Evolutionary conservation across 2,888 invertebrate species (phyloP).

Genomic region (Dasypogon diadema): DNA sequence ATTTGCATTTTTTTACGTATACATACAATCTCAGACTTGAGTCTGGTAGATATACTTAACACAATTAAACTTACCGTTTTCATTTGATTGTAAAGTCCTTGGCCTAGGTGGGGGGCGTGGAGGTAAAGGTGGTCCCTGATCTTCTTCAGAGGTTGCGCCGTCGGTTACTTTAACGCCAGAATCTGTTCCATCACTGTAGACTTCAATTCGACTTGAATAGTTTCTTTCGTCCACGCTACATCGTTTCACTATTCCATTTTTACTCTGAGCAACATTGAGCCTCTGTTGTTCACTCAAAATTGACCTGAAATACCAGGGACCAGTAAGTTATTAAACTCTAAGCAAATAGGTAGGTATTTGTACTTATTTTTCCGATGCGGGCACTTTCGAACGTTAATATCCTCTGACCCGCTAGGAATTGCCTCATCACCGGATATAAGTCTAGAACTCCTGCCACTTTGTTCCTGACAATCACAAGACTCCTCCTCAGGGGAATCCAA

Average conservation of each 20-base stretch:
- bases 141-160: slow-evolving; percentile 61
- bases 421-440: slow-evolving; percentile 58
- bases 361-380: slow-evolving; percentile 52
- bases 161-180: slow-evolving; percentile 62
- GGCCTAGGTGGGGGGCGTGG: slow-evolving; percentile 65
- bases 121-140: slow-evolving; percentile 67
- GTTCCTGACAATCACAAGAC: slow-evolving; percentile 57
- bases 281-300: slow-evolving; percentile 56
- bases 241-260: slow-evolving; percentile 47
- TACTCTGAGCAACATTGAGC: slow-evolving; percentile 53
- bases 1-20: too few species aligned
- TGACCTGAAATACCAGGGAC: slow-evolving; percentile 4
- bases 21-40: too few species aligned
- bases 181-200: slow-evolving; percentile 63
- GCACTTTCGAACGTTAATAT: slow-evolving; percentile 58
- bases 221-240: slow-evolving; percentile 59
- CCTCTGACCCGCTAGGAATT: slow-evolving; percentile 60
- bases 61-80: slow-evolving; percentile 57
- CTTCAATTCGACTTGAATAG: slow-evolving; percentile 62
- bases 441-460: slow-evolving; percentile 57
- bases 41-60: too few species aligned
- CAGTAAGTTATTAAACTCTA: too few species aligned
- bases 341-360: too few species aligned
- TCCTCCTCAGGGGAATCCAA: slow-evolving; percentile 59
- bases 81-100: slow-evolving; percentile 58